phyloP scores from a whole-genome alignment of 2,113 vertebrate species.

The Crotalus helleri region DNA sequence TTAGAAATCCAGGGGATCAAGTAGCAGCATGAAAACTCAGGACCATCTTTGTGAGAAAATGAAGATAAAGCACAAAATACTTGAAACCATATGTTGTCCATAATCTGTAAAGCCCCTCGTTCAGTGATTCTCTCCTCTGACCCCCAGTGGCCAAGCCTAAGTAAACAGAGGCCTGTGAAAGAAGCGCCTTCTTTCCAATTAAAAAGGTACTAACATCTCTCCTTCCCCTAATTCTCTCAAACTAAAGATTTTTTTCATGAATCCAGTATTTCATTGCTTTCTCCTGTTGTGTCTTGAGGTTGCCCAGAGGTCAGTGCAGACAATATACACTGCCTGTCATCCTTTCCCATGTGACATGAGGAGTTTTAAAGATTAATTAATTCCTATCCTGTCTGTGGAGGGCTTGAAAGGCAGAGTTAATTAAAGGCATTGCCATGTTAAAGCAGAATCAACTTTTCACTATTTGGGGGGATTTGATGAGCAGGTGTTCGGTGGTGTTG shows the following conservation, averaged over 20 bases:
- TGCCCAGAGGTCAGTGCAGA: slow-evolving; percentile 58
- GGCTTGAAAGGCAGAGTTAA: slow-evolving; percentile 72
- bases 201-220: slow-evolving; percentile 76
- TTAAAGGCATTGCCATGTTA: slow-evolving; percentile 74
- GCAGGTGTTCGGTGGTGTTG: slow-evolving; percentile 67
- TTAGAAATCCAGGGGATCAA: slow-evolving; percentile 44
- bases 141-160: slow-evolving; percentile 66
- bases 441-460: slow-evolving; percentile 67
- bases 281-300: slow-evolving; percentile 53
- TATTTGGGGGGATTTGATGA: slow-evolving; percentile 59
- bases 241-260: slow-evolving; percentile 56
- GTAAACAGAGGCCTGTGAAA: slow-evolving; percentile 79
- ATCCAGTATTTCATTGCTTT: slow-evolving; percentile 14
- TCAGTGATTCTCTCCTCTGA: slow-evolving; percentile 77
- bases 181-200: slow-evolving; percentile 78
- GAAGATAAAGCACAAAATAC: slow-evolving; percentile 70
- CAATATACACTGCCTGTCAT: slow-evolving; percentile 51
- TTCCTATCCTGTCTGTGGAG: slow-evolving; percentile 61
- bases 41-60: slow-evolving; percentile 77
- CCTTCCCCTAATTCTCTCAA: slow-evolving; percentile 72
- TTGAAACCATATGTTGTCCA: slow-evolving; percentile 74
- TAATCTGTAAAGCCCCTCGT: slow-evolving; percentile 79
- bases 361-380: slow-evolving; percentile 76
- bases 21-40: slow-evolving; percentile 44
- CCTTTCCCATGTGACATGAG: slow-evolving; percentile 72